Evolutionary conservation across 2,888 invertebrate species (phyloP).

Genomic region (Melanophora roralis): DNA sequence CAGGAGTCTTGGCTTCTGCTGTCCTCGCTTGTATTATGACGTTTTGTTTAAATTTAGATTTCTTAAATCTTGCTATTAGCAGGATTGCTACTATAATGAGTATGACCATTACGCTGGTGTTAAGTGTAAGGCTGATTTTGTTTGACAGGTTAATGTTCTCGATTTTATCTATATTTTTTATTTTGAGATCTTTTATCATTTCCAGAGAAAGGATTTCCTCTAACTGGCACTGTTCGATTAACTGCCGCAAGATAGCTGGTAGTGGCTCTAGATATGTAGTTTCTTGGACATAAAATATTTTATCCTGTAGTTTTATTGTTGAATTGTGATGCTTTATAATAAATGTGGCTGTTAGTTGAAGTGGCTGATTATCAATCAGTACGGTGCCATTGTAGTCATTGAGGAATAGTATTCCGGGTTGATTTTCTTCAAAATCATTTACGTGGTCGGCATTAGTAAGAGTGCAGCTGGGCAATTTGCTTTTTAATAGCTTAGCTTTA

Average conservation of each 20-base stretch:
- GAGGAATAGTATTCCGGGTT: background rate
- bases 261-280: background rate
- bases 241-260: background rate
- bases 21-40: background rate
- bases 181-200: conserved; percentile 4
- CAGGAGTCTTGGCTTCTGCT: background rate
- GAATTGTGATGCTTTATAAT: too few relatives aligned
- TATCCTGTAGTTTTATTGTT: background rate
- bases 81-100: background rate
- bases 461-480: background rate
- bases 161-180: background rate
- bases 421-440: background rate
- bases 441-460: background rate
- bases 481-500: conserved; percentile 6
- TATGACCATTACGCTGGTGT: background rate
- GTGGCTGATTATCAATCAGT: background rate
- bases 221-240: background rate
- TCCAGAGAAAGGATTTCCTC: conserved; percentile 6
- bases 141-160: background rate
- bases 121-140: background rate
- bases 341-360: background rate
- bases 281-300: background rate
- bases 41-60: background rate
- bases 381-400: background rate
- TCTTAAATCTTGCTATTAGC: background rate